phyloP scores from a whole-genome alignment of 2,113 vertebrate genomes.

The Corydoras sp. region DNA sequence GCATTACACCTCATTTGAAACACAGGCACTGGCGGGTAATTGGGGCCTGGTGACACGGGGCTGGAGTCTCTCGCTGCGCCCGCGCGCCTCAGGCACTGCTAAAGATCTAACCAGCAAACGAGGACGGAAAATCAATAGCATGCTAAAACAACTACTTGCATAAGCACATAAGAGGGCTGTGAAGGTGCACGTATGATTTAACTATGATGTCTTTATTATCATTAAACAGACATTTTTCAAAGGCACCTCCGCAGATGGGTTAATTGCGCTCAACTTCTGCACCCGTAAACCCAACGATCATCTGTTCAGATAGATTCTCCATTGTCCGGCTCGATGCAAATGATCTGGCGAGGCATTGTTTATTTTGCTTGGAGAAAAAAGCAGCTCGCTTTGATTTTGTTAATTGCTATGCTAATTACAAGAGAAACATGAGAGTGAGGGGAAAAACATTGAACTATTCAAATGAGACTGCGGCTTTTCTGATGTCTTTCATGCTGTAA shows the following conservation, averaged over 20 bases:
- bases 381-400: constrained; percentile 3
- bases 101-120: constrained; percentile 23
- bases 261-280: neutral
- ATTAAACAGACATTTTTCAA: neutral
- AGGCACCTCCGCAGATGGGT: neutral
- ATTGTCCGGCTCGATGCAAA: neutral
- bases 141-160: constrained; percentile 7
- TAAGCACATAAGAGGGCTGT: neutral
- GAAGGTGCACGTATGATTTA: neutral
- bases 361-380: neutral
- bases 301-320: neutral
- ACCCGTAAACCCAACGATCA: neutral
- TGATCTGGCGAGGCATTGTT: neutral
- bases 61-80: neutral
- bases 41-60: constrained; percentile 15
- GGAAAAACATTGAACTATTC: neutral
- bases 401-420: constrained; percentile 11
- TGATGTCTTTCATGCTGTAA: neutral
- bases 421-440: neutral
- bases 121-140: constrained; percentile 15
- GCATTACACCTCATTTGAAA: constrained; percentile 17
- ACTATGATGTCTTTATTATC: neutral
- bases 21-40: constrained; percentile 8
- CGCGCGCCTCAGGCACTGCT: constrained; percentile 5
- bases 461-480: neutral